These are phyloP conservation scores for Siniperca knerii DNA, from an alignment of 2,113 vertebrate species.

Conservation along the genomic window DNA sequence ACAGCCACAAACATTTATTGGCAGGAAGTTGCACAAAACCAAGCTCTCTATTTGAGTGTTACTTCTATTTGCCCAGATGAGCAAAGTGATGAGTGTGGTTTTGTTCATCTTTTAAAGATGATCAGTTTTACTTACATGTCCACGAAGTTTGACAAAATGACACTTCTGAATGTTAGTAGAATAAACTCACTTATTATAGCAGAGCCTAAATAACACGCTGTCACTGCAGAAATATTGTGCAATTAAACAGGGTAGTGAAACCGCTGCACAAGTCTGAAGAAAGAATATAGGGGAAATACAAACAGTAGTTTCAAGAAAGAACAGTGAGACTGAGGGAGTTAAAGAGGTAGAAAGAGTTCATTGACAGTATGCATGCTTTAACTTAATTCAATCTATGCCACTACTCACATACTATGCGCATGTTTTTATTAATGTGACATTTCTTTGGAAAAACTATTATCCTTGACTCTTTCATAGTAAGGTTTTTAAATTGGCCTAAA, in stretches of 20 bases:
- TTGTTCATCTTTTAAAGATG: constrained; percentile 22
- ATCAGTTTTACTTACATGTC: constrained; percentile 17
- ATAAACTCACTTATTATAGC: constrained; percentile 5
- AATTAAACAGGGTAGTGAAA: constrained; percentile 19
- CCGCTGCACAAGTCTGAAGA: background rate
- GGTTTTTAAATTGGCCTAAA: constrained; percentile 40
- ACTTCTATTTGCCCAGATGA: constrained; percentile 3
- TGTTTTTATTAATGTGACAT: constrained; percentile 39
- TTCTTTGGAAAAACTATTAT: constrained; percentile 38
- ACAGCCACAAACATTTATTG: constrained; percentile 39
- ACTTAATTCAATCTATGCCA: background rate
- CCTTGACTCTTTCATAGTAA: constrained; percentile 14
- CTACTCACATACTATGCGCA: background rate
- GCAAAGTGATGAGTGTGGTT: constrained; percentile 18
- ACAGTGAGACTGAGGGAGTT: background rate
- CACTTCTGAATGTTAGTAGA: background rate
- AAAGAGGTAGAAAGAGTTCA: background rate
- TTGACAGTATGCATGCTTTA: background rate
- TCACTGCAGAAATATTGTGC: constrained; percentile 14
- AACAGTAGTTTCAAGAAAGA: background rate
- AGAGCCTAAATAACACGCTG: background rate
- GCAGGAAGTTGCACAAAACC: constrained; percentile 36
- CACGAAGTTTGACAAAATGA: background rate
- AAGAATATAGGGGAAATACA: background rate
- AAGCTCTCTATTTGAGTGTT: constrained; percentile 6